A percentile compares a stretch with the other conserved stretches of the same genome.
Conservation (phyloP, 2,888 invertebrate species). For the Macrosiphum euphorbiae region DNA sequence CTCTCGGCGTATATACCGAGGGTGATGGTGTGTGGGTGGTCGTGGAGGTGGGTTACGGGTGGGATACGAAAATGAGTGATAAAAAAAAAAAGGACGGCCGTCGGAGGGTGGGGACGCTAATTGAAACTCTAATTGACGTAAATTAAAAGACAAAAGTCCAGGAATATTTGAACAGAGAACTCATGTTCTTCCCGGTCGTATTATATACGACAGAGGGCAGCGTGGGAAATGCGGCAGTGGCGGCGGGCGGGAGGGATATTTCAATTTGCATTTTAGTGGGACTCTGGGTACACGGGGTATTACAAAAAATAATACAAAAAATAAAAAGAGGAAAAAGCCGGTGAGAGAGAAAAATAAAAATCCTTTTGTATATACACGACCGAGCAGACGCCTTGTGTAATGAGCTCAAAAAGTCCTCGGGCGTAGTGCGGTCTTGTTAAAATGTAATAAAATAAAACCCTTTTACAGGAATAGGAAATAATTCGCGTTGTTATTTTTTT, state of each 20-base stretch:
- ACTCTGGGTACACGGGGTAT: constrained; percentile 36
- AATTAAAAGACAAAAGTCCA: constrained; percentile 65
- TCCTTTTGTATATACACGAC: constrained; percentile 51
- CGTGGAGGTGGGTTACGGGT: neutral
- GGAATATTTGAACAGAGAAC: constrained; percentile 60
- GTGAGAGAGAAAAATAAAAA: constrained; percentile 57
- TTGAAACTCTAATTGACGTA: constrained; percentile 64
- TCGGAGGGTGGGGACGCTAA: constrained; percentile 45
- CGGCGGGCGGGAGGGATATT: constrained; percentile 9
- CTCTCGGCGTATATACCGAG: neutral
- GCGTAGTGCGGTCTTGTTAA: constrained; percentile 62
- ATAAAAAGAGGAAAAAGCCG: neutral
- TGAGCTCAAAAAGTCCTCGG: constrained; percentile 64
- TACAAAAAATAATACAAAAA: neutral
- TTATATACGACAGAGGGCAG: neutral
- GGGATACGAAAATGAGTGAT: constrained; percentile 35
- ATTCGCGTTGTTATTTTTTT: constrained; percentile 52
- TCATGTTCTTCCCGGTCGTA: constrained; percentile 12
- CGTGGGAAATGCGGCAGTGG: neutral
- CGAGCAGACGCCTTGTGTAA: constrained; percentile 61
- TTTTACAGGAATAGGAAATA: constrained; percentile 57
- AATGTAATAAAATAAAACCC: constrained; percentile 63
- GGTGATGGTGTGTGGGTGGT: neutral
- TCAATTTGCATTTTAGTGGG: constrained; percentile 62
- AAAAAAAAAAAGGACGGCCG: constrained; percentile 38